Conservation (phyloP, 2,888 invertebrate genomes). For the Drosophila nigricruria region DNA sequence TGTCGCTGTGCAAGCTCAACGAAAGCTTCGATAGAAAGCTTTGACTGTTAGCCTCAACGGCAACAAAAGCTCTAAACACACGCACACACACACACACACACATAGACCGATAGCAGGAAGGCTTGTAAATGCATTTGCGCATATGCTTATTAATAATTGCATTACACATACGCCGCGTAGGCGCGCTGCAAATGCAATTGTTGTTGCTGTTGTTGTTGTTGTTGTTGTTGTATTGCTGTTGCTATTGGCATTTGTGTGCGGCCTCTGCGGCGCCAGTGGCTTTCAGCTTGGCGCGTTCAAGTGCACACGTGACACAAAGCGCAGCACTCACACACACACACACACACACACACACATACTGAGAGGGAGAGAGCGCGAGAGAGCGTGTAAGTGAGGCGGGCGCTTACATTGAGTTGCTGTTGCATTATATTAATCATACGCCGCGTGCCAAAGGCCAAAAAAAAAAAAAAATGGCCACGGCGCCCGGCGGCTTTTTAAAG, state of each 20-base stretch:
- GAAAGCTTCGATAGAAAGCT: not conserved
- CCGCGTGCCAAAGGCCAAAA: constrained; percentile 19
- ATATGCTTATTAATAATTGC: constrained; percentile 74
- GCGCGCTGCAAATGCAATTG: constrained; percentile 17
- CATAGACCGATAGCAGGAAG: not conserved
- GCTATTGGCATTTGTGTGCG: constrained; percentile 20
- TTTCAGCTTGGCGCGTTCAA: constrained; percentile 65
- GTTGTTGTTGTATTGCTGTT: constrained; percentile 4
- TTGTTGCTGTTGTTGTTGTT: not conserved
- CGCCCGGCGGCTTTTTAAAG: constrained; percentile 52
- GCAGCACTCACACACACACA: constrained; percentile 15
- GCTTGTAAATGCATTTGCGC: constrained; percentile 19
- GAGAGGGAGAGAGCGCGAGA: not conserved
- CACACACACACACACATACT: not conserved
- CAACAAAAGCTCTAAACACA: constrained; percentile 20
- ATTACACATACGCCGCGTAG: constrained; percentile 73
- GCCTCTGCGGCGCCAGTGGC: constrained; percentile 53
- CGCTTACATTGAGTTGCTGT: constrained; percentile 21
- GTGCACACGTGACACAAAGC: constrained; percentile 75
- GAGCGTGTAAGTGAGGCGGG: not conserved
- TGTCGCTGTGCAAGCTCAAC: not conserved
- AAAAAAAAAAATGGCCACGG: constrained; percentile 30
- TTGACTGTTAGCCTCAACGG: too few species aligned
- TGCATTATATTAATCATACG: constrained; percentile 71
- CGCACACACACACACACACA: not conserved